A percentile compares a stretch with the other conserved stretches of the same genome.
Conservation (phyloP, 2,888 invertebrate species). For the Camponotus fellah region DNA sequence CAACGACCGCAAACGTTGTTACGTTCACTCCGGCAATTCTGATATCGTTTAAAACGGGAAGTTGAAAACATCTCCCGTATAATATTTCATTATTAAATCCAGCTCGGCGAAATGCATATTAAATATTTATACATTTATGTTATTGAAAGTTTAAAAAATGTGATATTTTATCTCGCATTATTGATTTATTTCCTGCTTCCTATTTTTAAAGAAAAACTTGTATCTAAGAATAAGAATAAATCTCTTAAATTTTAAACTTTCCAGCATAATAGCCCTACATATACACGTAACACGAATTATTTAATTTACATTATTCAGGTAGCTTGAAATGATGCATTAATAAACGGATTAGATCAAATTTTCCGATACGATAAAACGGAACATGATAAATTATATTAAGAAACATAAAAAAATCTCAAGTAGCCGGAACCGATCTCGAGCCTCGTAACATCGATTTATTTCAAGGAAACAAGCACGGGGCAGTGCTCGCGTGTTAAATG, state of each 20-base stretch:
- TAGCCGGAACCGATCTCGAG: neutral
- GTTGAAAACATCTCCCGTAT: neutral
- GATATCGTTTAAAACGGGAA: constrained; percentile 4
- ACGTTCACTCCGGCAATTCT: neutral
- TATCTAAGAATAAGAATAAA: neutral
- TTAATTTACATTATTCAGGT: neutral
- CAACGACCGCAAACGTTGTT: constrained; percentile 28
- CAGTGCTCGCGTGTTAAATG: constrained; percentile 53
- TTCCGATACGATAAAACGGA: neutral
- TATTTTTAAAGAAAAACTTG: neutral
- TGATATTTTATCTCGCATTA: neutral
- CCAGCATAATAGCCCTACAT: neutral
- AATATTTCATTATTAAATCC: constrained; percentile 15
- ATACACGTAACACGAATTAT: neutral
- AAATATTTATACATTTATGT: neutral
- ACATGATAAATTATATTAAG: neutral
- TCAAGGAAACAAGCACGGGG: neutral
- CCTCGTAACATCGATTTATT: constrained; percentile 27
- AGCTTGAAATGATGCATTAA: neutral
- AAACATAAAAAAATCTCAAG: neutral
- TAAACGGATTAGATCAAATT: neutral
- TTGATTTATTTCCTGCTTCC: neutral
- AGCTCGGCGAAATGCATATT: neutral
- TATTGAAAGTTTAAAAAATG: too few relatives aligned
- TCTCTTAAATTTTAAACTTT: neutral